A percentile compares a stretch with the other conserved stretches of the same genome.
These are phyloP conservation scores for Porites rus DNA, from an alignment of 92 coral and sea anemone species.

Conservation along the genomic window DNA sequence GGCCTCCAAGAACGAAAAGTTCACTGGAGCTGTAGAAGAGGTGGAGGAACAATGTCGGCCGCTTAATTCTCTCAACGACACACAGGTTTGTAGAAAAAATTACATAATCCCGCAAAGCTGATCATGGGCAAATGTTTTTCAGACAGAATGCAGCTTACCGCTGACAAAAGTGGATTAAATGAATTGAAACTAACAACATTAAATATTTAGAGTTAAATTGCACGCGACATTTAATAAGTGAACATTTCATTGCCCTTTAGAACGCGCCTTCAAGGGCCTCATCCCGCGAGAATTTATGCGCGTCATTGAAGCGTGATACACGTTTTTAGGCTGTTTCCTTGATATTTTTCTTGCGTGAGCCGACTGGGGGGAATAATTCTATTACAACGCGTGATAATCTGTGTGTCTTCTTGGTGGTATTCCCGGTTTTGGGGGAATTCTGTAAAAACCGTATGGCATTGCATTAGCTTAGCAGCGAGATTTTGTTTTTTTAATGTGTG, in stretches of 20 bases:
- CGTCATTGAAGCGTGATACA: slow-evolving; percentile 37
- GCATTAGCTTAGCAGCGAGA: background rate
- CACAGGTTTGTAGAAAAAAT: slow-evolving; percentile 76
- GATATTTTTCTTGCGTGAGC: slow-evolving; percentile 45
- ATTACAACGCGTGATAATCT: background rate
- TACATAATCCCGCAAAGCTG: slow-evolving; percentile 41
- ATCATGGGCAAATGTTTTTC: slow-evolving; percentile 40
- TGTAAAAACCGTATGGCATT: background rate
- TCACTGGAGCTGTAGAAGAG: slow-evolving; percentile 86
- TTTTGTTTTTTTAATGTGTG: slow-evolving; percentile 18
- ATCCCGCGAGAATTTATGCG: slow-evolving; percentile 13
- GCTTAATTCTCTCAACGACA: slow-evolving; percentile 80
- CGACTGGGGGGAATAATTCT: slow-evolving; percentile 1
- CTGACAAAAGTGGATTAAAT: slow-evolving; percentile 34
- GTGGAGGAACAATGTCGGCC: slow-evolving; percentile 95
- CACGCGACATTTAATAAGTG: slow-evolving; percentile 38
- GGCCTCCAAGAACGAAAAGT: slow-evolving; percentile 73
- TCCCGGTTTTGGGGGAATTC: background rate
- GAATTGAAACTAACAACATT: slow-evolving; percentile 30
- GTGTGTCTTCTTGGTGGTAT: no score
- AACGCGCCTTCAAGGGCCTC: slow-evolving; percentile 10
- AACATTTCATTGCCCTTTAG: slow-evolving; percentile 22
- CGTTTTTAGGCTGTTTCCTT: slow-evolving; percentile 14
- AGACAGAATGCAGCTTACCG: slow-evolving; percentile 41
- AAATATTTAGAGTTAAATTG: slow-evolving; percentile 42